phyloP scores from a whole-genome alignment of 2,113 vertebrate genomes.

The Trochalopteron elliotii region DNA sequence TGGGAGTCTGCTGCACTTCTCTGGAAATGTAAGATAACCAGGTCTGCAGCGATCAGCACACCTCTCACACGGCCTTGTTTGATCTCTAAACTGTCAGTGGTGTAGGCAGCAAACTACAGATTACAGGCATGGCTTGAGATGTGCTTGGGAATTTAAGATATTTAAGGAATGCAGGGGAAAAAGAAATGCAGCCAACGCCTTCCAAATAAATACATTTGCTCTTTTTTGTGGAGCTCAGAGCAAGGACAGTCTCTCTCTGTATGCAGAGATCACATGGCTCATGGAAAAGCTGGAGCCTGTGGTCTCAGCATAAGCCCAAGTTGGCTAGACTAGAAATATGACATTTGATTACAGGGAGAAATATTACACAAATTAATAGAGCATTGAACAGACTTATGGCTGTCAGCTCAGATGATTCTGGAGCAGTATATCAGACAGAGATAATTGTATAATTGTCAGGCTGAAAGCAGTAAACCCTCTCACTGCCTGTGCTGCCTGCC shows the following conservation, averaged over 20 bases:
- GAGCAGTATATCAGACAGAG: not conserved
- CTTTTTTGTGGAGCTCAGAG: not conserved
- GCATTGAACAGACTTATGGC: not conserved
- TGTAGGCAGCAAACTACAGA: not conserved
- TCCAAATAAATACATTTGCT: not conserved
- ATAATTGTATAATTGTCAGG: not conserved
- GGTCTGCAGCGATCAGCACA: not conserved
- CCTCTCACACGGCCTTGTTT: not conserved
- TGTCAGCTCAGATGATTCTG: not conserved
- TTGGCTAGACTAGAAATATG: not conserved
- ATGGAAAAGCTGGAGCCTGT: not conserved
- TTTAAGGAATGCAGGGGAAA: not conserved
- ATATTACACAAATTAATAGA: not conserved
- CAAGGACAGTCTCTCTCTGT: not conserved
- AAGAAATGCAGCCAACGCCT: not conserved
- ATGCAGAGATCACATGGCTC: not conserved
- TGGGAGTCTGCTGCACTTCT: not conserved
- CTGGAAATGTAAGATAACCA: not conserved
- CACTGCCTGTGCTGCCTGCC: not conserved
- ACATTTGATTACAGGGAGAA: conserved; percentile 10
- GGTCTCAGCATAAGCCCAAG: not conserved
- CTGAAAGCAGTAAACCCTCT: not conserved
- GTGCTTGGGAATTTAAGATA: not conserved
- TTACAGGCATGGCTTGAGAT: not conserved
- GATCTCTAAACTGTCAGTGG: not conserved